Evolutionary conservation across 2,113 vertebrate genomes (phyloP).

Genomic region (Notothenia rossii): DNA sequence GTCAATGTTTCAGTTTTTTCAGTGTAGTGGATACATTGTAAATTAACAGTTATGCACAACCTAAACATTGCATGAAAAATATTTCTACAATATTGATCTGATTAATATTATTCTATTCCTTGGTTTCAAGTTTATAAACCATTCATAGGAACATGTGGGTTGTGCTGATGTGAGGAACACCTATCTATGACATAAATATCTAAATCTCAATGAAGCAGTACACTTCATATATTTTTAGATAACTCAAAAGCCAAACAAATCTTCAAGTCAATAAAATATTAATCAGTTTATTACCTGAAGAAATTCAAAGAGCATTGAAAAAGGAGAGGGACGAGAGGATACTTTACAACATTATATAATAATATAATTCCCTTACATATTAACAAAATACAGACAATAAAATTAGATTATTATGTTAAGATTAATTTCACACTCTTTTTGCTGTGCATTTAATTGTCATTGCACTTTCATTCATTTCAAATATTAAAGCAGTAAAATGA

Average conservation of each 20-base stretch:
- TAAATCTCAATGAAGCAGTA: not conserved
- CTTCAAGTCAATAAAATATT: slow-evolving; percentile 23
- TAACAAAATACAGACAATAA: slow-evolving; percentile 76
- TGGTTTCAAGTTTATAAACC: not conserved
- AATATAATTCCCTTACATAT: slow-evolving; percentile 69
- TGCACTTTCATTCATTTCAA: slow-evolving; percentile 77
- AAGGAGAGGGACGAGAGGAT: slow-evolving; percentile 30
- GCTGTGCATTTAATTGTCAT: slow-evolving; percentile 66
- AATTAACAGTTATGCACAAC: no score
- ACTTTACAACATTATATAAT: slow-evolving; percentile 61
- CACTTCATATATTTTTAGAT: not conserved
- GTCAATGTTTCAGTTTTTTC: no score
- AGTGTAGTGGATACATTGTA: no score
- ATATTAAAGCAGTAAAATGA: slow-evolving; percentile 21
- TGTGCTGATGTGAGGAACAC: not conserved
- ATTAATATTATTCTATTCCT: not conserved
- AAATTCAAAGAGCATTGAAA: slow-evolving; percentile 63
- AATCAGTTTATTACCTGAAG: slow-evolving; percentile 75
- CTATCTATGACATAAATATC: not conserved
- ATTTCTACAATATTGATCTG: not conserved
- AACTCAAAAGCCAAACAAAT: not conserved
- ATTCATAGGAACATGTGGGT: not conserved
- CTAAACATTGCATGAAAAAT: not conserved
- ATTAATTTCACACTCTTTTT: slow-evolving; percentile 69
- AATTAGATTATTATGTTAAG: slow-evolving; percentile 72